Percentiles rank a stretch among this genome's conserved stretches.
Conservation (phyloP, 2,888 invertebrate genomes). For the Himalopsyche tibetana region DNA sequence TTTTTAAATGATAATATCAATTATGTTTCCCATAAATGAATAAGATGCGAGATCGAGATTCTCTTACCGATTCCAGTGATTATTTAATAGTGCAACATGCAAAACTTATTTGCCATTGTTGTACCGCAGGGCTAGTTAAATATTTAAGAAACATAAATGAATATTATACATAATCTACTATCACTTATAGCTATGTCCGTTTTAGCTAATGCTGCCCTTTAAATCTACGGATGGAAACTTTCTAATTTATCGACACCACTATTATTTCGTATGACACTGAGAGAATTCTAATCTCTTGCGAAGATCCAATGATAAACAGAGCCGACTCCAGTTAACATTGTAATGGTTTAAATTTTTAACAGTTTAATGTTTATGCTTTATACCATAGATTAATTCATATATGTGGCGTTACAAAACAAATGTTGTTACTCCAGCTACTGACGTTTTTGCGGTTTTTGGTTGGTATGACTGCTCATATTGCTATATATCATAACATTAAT, state of each 20-base stretch:
- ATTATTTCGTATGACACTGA: background rate
- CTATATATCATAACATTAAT: no score
- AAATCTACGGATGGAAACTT: constrained; percentile 33
- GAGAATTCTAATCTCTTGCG: constrained; percentile 13
- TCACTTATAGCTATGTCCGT: background rate
- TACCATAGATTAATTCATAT: no score
- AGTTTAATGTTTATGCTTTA: background rate
- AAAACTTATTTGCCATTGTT: background rate
- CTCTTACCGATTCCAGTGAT: no score
- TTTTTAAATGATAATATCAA: no score
- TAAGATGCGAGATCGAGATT: no score
- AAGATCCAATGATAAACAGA: constrained; percentile 7
- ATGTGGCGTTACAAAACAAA: no score
- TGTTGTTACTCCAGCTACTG: no score
- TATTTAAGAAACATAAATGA: constrained; percentile 26
- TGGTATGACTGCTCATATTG: no score
- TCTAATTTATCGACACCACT: constrained; percentile 35
- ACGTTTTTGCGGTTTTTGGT: no score
- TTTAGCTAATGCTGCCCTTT: background rate
- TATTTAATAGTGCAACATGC: background rate
- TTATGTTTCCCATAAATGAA: no score
- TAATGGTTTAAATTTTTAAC: background rate
- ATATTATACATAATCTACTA: constrained; percentile 15
- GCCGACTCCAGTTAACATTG: background rate
- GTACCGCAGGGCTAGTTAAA: background rate